Conservation (phyloP, 2,113 vertebrate species). For the Reinhardtius hippoglossoides region DNA sequence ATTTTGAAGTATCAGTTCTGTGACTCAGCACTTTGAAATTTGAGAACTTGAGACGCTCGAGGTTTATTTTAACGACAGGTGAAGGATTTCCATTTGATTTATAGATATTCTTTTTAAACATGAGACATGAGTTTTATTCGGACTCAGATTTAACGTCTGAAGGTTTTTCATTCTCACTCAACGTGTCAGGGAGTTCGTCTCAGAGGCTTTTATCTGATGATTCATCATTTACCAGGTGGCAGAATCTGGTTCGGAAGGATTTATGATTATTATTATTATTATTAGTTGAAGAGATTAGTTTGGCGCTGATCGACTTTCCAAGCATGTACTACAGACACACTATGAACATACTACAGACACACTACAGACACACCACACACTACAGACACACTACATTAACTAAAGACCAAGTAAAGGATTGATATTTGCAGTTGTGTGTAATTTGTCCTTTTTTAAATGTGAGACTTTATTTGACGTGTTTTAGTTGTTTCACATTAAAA, state of each 20-base stretch:
- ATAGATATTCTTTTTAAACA: too few species aligned
- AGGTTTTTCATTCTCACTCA: not conserved
- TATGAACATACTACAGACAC: too few species aligned
- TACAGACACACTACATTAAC: not conserved
- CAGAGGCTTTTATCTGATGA: not conserved
- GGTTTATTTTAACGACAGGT: too few species aligned
- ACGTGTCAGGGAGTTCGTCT: not conserved
- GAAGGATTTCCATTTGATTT: too few species aligned
- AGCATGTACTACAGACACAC: too few species aligned
- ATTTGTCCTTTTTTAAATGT: conserved; percentile 27
- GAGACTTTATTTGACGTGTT: conserved; percentile 21
- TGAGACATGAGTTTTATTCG: too few species aligned
- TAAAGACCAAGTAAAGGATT: not conserved
- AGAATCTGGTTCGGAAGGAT: too few species aligned
- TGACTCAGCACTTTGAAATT: not conserved
- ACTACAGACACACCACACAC: too few species aligned
- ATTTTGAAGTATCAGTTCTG: not conserved
- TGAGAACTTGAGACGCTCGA: too few species aligned
- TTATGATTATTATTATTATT: not conserved
- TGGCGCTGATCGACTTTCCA: not conserved
- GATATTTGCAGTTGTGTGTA: not conserved
- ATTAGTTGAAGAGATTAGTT: not conserved
- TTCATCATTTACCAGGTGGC: not conserved
- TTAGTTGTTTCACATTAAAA: not conserved
- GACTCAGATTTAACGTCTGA: too few species aligned